These are phyloP conservation scores for Propithecus perrieri DNA, from an alignment of 2,797 vertebrate species.

Conservation along the genomic window DNA sequence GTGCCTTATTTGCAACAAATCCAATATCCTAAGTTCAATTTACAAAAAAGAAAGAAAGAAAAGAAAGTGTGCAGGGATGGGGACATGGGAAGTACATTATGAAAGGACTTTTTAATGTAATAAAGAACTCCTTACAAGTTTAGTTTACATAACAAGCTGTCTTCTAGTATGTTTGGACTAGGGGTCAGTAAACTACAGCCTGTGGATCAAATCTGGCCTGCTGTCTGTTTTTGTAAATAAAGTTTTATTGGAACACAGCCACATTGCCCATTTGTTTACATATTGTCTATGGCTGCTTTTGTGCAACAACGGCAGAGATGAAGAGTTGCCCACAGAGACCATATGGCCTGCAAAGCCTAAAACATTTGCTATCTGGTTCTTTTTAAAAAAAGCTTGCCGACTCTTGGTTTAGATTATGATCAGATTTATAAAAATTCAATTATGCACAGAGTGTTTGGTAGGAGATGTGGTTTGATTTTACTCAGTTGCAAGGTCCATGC, in stretches of 20 bases:
- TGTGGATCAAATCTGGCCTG: background rate
- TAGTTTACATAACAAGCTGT: background rate
- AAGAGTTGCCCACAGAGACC: slow-evolving; percentile 33
- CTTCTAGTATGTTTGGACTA: background rate
- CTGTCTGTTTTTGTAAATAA: slow-evolving; percentile 38
- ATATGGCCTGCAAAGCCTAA: background rate
- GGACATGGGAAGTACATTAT: background rate
- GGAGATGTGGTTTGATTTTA: slow-evolving; percentile 8
- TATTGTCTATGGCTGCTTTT: background rate
- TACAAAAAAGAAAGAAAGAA: background rate
- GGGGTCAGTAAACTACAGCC: background rate
- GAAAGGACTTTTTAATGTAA: background rate
- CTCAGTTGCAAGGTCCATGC: background rate
- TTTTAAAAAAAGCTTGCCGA: background rate
- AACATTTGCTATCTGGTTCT: background rate
- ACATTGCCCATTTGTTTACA: background rate
- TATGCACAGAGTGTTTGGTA: background rate
- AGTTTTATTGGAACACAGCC: slow-evolving; percentile 34
- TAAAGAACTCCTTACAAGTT: background rate
- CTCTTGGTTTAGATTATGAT: slow-evolving; percentile 32
- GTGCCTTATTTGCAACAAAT: slow-evolving; percentile 48
- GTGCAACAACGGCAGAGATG: background rate
- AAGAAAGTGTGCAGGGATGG: background rate
- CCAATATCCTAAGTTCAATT: background rate
- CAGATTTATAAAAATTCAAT: slow-evolving; percentile 41